Base-by-base conservation (phyloP, 1,140 invertebrate species). In the Rhagoletis pomonella region DNA sequence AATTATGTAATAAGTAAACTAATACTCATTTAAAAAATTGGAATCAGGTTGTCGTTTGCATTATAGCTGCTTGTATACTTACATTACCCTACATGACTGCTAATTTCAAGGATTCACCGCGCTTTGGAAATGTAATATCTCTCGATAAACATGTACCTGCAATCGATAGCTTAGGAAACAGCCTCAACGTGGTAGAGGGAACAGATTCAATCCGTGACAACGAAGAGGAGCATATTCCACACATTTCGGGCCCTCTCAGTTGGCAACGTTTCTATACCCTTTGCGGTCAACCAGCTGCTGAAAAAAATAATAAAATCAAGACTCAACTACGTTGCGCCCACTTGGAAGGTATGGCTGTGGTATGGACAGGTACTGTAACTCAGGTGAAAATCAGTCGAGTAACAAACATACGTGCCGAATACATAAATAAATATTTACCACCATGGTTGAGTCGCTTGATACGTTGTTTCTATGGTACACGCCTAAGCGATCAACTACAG, bases 241-340 rank as follows among this genome's bases (percentile, higher is more conserved):
- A 88, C 39, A 85, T 69, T 59, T 42, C 88, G 39, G 88, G 90
- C 58, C 87, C 89, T 81, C 87, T 94, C 19, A 89, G 92, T 10
- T 97, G 96, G 96, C 95, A 97, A 59, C 94, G 95, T 81, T 97
- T 96, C 90, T 95, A 96, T 88, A 95, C 95, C 60, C 94, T 96
- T 84, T 97, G 96, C 90, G 95, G 96, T 88, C 94, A 95, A 88
- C 95, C 96, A 19, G 94, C 96, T 1, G 96, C 95, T 95, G 94
- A 95, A 85, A 94, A 96, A 89, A 96, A 96, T 62, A 96, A 96
- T 84, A 94, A 94, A 4, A 91, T 93, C 4, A 93, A 94, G 55
- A 95, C 96, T 0, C 96, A 97, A 91, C 93, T 96, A 0, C 95
- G 95, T 73, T 97, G 96, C 89, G 94, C 95, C 0, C 94, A 96